A percentile compares a stretch with the other conserved stretches of the same genome.
Evolutionary conservation across 2,888 invertebrate species (phyloP).

Genomic region (Gonocerus acuteangulatus): DNA sequence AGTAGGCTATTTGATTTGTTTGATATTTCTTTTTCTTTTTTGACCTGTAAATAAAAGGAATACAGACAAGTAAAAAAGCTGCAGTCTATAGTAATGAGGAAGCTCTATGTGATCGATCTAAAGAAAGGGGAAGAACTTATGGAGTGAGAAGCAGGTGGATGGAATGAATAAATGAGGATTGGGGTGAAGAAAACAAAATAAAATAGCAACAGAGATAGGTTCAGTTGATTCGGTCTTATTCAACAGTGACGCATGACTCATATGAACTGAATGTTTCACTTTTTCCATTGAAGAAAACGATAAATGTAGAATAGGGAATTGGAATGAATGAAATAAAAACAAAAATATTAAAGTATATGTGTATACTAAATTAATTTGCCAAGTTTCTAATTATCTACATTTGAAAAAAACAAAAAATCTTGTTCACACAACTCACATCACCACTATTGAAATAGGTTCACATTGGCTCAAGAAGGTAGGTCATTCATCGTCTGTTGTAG

Average conservation of each 20-base stretch:
- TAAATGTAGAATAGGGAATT: slow-evolving; percentile 1
- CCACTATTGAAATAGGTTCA: slow-evolving; percentile 25
- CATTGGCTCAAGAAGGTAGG: slow-evolving; percentile 27
- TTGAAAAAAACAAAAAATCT: slow-evolving; percentile 10
- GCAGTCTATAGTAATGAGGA: slow-evolving; percentile 25
- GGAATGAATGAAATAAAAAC: slow-evolving; percentile 9
- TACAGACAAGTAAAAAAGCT: slow-evolving; percentile 23
- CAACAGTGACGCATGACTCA: slow-evolving; percentile 27
- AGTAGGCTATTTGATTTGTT: slow-evolving; percentile 29
- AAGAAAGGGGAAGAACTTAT: slow-evolving; percentile 22
- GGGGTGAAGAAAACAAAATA: not conserved
- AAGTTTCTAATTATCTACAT: slow-evolving; percentile 1
- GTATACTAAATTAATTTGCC: not conserved
- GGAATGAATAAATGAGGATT: slow-evolving; percentile 2
- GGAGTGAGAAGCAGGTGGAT: slow-evolving; percentile 18
- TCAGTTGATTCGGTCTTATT: slow-evolving; percentile 21
- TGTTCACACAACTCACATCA: slow-evolving; percentile 24
- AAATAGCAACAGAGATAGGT: slow-evolving; percentile 9
- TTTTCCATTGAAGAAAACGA: not conserved
- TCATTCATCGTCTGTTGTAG: slow-evolving; percentile 24
- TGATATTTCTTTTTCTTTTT: slow-evolving; percentile 7
- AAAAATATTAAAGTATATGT: not conserved
- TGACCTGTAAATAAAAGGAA: slow-evolving; percentile 27
- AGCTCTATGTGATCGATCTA: slow-evolving; percentile 24
- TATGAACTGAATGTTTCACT: slow-evolving; percentile 15